Evolutionary conservation across 1,140 invertebrate genomes (phyloP), one percentile per base, ranked within the genome.

Genomic region (Drosophila miranda): DNA sequence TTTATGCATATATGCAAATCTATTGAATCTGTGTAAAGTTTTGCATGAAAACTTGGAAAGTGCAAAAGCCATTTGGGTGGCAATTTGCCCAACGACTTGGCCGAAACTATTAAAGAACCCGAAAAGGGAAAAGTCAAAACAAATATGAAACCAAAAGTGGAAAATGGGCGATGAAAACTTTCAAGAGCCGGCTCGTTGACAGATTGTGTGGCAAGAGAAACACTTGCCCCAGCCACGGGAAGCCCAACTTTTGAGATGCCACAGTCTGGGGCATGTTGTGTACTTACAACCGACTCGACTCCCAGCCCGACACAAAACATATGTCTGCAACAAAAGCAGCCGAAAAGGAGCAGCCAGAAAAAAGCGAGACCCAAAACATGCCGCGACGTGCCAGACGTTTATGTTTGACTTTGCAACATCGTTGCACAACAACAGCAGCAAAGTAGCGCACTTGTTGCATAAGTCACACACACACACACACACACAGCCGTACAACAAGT

Each of bases 371-470:
- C 67, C 55, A 54, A 58, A 74, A 74, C 71, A 66, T 63, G 45
- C 74, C 54, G 50, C 78, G 72, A 74, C 78, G 74, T 72, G 71
- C 63, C 69, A 82, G 82, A 81, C 81, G 69, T 86, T 84, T 81
- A 68, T 86, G 78, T 84, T 84, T 84, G 81, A 84, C 81, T 84
- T 84, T 86, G 82, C 81, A 84, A 84, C 81, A 84, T 81, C 77
- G 81, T 84, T 84, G 86, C 38, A 81, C 76, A 80, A 76, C 68
- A 84, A 76, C 59, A 68, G 49, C 23, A 71, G 57, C 51, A 71
- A 84, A 81, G 77, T 84, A 70, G 76, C 55, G 61, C 82, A 87
- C 81, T 86, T 86, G 81, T 86, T 86, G 81, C 81, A 87, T 86
- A 86, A 84, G 79, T 78, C 48, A 55, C 38, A 43, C 51, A 43